Percentiles rank a stretch among this genome's conserved stretches.
phyloP scores from a whole-genome alignment of 2,113 vertebrate genomes.

The Heloderma charlesbogerti region DNA sequence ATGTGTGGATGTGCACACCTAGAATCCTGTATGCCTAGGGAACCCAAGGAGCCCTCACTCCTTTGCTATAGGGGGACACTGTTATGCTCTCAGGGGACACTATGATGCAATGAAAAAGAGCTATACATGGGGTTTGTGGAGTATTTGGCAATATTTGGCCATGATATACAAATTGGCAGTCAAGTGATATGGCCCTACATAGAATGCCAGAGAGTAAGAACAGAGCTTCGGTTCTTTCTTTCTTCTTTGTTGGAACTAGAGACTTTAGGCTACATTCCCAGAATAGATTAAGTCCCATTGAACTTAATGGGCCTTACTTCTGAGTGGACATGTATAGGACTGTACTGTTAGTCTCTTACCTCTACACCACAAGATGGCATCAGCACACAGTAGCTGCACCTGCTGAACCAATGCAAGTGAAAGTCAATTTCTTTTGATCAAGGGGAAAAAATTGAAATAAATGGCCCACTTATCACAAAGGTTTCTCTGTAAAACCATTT shows the following conservation, averaged over 20 bases:
- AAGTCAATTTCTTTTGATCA: neutral
- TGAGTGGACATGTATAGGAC: neutral
- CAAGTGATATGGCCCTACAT: neutral
- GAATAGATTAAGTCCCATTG: neutral
- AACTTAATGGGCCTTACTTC: neutral
- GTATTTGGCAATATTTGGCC: neutral
- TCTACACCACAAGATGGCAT: constrained; percentile 66
- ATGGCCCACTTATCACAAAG: constrained; percentile 9
- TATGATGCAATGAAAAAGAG: neutral
- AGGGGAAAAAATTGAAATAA: neutral
- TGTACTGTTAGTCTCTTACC: neutral
- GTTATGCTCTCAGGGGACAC: too few relatives aligned
- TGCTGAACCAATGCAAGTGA: neutral
- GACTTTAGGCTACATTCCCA: neutral
- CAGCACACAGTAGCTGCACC: neutral
- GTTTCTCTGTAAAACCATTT: constrained; percentile 21
- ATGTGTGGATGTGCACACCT: neutral
- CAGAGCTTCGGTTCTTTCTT: neutral
- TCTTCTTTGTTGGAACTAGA: neutral
- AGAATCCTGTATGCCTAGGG: neutral
- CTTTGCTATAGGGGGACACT: neutral
- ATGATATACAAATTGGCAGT: neutral
- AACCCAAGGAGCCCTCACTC: neutral
- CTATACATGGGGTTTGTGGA: neutral
- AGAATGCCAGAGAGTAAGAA: neutral